These are phyloP conservation scores for Zaprionus bogoriensis DNA, from an alignment of 2,888 invertebrate genomes.

Conservation along the genomic window DNA sequence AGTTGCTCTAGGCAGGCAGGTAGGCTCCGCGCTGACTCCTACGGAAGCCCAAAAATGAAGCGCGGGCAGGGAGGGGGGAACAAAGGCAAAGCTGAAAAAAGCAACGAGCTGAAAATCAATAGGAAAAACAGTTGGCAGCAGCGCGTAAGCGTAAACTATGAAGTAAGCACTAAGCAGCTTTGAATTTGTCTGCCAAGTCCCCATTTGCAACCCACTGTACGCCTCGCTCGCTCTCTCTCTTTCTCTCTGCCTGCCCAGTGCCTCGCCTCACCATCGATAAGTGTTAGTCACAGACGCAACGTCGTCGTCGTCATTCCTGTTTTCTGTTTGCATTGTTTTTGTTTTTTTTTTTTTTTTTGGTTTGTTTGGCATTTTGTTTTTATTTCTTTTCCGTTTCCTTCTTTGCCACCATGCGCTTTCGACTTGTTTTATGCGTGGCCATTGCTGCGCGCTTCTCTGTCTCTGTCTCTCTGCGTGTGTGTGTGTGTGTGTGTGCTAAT, in stretches of 20 bases:
- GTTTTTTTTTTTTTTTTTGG: conserved; percentile 32
- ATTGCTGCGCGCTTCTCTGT: conserved; percentile 32
- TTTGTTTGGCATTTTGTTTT: conserved; percentile 69
- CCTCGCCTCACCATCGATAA: conserved; percentile 33
- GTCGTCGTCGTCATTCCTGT: conserved; percentile 52
- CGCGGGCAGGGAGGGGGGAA: not conserved
- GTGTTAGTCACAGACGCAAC: conserved; percentile 70
- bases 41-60: conserved; percentile 12
- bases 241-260: not conserved
- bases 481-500: conserved; percentile 35
- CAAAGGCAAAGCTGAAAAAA: not conserved
- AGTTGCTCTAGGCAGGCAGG: conserved; percentile 32
- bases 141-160: conserved; percentile 67
- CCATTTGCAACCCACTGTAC: not conserved
- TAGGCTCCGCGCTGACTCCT: conserved; percentile 4
- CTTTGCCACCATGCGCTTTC: conserved; percentile 30
- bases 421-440: conserved; percentile 47
- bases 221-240: too few relatives aligned
- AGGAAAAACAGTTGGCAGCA: conserved; percentile 63
- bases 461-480: not conserved
- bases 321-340: conserved; percentile 62
- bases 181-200: conserved; percentile 51
- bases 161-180: conserved; percentile 74
- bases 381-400: conserved; percentile 57
- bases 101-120: conserved; percentile 64